Base-by-base conservation (phyloP, 2,113 vertebrate genomes). In the Albula glossodonta region DNA sequence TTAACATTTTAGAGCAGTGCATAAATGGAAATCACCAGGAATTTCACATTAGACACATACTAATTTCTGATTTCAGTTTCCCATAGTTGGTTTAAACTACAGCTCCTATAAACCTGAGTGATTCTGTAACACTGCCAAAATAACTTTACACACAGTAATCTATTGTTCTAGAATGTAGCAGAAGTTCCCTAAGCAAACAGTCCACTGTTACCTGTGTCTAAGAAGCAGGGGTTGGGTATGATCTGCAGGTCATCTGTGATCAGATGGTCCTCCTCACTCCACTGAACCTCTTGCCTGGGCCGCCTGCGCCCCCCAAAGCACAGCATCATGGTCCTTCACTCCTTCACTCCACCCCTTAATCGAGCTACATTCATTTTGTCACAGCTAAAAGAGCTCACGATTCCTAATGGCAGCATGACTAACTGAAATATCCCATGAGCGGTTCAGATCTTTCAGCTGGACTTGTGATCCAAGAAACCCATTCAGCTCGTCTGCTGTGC, bases 271-370 rank as follows among this genome's bases (percentile, higher is more conserved):
- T 90, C 85, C 52, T 94, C 92, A 0, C 83, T 86, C 90, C 89
- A 93, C 0, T 88, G 91, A 19, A 82, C 78, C 6, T 66, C 87
- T 77, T 90, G 84, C 89, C 63, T 91, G 63, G 84, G 87, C 86
- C 85, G 86, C 51, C 93, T 92, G 0, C 88, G 89, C 80, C 87
- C 81, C 56, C 95, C 93, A 2, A 95, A 95, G 90, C 94, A 95
- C 85, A 87, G 84, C 92, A 94, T 91, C 88, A 90, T 94, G 83
- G 51, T 90, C 53, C 5, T 51, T 49, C 80, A 86, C 12, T 51
- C 53, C 74, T 31, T 13, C 41, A 48, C 77, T 51, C 82, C n/a
- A 11, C 52, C 87, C 25, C 51, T 53, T 52, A 22, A 63, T 86
- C 84, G 56, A 31, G 51, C 77, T 49, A 57, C 7, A 85, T 66